A percentile compares a stretch with the other conserved stretches of the same genome.
Conservation (phyloP, 2,888 invertebrate genomes). For the Hecatera dysodea region DNA sequence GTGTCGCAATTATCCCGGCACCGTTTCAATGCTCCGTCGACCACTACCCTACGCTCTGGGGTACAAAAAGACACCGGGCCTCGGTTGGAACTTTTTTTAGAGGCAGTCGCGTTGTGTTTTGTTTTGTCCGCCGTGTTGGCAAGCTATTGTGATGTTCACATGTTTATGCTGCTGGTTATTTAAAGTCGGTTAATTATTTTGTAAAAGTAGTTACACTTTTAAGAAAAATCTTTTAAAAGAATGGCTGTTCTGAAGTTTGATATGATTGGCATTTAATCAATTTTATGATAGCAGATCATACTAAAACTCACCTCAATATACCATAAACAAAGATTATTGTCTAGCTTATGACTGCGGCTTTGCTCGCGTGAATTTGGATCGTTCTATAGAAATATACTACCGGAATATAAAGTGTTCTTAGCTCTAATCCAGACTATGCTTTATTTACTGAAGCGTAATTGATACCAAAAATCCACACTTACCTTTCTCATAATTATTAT, state of each 20-base stretch:
- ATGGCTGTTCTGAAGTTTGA: too few relatives aligned
- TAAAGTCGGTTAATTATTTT: neutral
- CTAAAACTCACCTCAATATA: too few relatives aligned
- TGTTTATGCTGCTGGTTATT: conserved; percentile 4
- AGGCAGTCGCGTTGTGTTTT: conserved; percentile 28
- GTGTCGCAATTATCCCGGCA: conserved; percentile 56
- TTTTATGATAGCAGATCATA: too few relatives aligned
- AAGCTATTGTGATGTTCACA: conserved; percentile 15
- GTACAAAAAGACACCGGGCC: conserved; percentile 43
- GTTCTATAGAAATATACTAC: too few relatives aligned
- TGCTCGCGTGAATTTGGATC: too few relatives aligned
- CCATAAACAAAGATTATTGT: too few relatives aligned
- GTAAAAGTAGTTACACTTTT: neutral
- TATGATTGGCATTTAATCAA: too few relatives aligned
- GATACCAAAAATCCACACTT: neutral
- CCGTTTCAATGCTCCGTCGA: conserved; percentile 59
- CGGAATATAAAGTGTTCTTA: too few relatives aligned
- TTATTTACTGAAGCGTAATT: too few relatives aligned
- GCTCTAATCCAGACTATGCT: too few relatives aligned
- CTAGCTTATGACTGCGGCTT: too few relatives aligned
- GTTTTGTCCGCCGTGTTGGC: conserved; percentile 21
- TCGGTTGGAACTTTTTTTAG: conserved; percentile 33
- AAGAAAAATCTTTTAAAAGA: too few relatives aligned
- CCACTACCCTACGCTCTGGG: conserved; percentile 33
- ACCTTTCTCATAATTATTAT: neutral